Conservation (phyloP, 2,888 invertebrate species). For the Pantelozetes paolii region DNA sequence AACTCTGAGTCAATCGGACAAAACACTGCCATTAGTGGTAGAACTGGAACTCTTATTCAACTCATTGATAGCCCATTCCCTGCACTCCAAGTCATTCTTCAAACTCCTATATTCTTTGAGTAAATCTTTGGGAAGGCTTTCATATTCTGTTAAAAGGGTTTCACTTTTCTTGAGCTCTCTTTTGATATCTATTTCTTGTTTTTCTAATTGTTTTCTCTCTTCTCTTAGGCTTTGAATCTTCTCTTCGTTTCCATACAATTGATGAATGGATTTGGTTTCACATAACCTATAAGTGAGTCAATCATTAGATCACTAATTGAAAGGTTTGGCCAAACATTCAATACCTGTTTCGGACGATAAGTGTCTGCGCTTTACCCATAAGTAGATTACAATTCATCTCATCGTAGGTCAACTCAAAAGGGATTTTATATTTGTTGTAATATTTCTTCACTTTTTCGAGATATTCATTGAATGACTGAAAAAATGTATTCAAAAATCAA, state of each 20-base stretch:
- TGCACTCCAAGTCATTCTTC: constrained; percentile 11
- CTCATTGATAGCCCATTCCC: constrained; percentile 23
- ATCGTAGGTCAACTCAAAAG: constrained; percentile 2
- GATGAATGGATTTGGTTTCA: not conserved
- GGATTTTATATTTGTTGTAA: constrained; percentile 17
- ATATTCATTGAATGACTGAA: constrained; percentile 1
- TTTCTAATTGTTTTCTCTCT: constrained; percentile 3
- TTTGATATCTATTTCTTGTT: not conserved
- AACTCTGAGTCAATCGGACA: not conserved
- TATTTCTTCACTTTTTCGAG: not conserved
- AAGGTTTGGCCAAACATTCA: not conserved
- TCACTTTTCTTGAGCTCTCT: not conserved
- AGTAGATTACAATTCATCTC: not conserved
- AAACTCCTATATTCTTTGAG: constrained; percentile 8
- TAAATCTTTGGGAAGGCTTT: not conserved
- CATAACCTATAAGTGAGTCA: not conserved
- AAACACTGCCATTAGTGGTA: not conserved
- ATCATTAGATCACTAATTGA: not conserved
- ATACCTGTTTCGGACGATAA: constrained; percentile 11
- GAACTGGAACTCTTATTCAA: constrained; percentile 10
- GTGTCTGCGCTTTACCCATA: constrained; percentile 24
- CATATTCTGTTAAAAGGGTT: not conserved
- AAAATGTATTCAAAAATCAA: not conserved
- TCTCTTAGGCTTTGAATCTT: not conserved
- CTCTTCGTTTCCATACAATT: constrained; percentile 10